Conservation (phyloP, 2,888 invertebrate species). For the Dicyrtomina minuta region DNA sequence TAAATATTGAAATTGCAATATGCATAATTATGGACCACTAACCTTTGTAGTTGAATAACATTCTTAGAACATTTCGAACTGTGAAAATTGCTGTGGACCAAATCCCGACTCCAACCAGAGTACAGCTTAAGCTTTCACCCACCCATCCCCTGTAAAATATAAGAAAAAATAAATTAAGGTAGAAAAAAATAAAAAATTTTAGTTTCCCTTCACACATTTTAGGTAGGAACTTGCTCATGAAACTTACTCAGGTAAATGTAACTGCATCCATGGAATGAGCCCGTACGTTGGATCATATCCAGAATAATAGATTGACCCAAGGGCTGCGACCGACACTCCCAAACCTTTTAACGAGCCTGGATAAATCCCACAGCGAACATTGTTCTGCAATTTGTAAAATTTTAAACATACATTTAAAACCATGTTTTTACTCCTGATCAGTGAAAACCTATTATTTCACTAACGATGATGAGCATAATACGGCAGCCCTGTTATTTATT, state of each 20-base stretch:
- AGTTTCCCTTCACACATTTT: too few relatives aligned
- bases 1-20: too few relatives aligned
- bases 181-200: neutral
- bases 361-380: constrained; percentile 90
- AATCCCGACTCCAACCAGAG: constrained; percentile 71
- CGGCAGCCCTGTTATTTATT: too few relatives aligned
- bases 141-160: constrained; percentile 40
- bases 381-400: constrained; percentile 72
- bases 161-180: too few relatives aligned
- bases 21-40: too few relatives aligned
- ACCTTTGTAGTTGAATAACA: constrained; percentile 90
- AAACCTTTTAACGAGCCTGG: constrained; percentile 90
- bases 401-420: constrained; percentile 9
- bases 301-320: constrained; percentile 69
- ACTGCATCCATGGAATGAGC: constrained; percentile 72
- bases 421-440: neutral
- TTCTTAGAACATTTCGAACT: constrained; percentile 82
- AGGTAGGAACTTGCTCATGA: constrained; percentile 36
- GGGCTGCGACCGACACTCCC: constrained; percentile 76
- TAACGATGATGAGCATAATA: too few relatives aligned
- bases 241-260: constrained; percentile 71
- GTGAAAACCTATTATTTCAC: too few relatives aligned
- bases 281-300: constrained; percentile 81
- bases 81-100: constrained; percentile 86
- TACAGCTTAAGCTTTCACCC: constrained; percentile 63